These are phyloP conservation scores for Limnephilus auricula DNA, from an alignment of 2,888 invertebrate species.

Conservation along the genomic window DNA sequence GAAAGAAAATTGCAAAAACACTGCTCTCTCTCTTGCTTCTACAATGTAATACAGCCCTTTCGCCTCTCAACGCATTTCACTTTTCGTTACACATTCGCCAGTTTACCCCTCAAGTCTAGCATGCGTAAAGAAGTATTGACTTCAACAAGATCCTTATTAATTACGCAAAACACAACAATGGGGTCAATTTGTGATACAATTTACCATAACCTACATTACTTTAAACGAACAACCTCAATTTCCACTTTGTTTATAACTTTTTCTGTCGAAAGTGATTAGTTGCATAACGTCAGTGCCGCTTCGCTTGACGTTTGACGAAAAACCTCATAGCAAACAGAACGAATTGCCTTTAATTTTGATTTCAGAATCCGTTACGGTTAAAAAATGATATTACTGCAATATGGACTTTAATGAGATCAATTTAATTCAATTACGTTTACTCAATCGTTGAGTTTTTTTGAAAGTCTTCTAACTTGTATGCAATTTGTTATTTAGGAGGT, in stretches of 20 bases:
- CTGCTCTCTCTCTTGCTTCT: too few relatives aligned
- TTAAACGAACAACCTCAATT: not conserved
- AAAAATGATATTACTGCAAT: not conserved
- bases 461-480: too few relatives aligned
- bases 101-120: too few relatives aligned
- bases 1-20: too few relatives aligned
- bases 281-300: not conserved
- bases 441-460: not conserved
- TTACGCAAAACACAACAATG: not conserved
- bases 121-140: too few relatives aligned
- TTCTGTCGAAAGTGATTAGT: not conserved
- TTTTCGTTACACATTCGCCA: too few relatives aligned
- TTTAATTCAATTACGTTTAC: not conserved
- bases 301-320: not conserved
- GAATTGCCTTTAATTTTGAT: not conserved
- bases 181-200: not conserved
- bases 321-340: not conserved
- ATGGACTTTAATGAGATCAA: not conserved
- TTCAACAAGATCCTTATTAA: too few relatives aligned
- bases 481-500: too few relatives aligned
- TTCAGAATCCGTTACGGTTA: not conserved
- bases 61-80: too few relatives aligned
- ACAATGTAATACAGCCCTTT: too few relatives aligned
- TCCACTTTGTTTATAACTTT: not conserved
- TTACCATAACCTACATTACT: not conserved